Evolutionary conservation across 1,140 invertebrate species (phyloP).

Genomic region (Yoshiicerus persimilis): DNA sequence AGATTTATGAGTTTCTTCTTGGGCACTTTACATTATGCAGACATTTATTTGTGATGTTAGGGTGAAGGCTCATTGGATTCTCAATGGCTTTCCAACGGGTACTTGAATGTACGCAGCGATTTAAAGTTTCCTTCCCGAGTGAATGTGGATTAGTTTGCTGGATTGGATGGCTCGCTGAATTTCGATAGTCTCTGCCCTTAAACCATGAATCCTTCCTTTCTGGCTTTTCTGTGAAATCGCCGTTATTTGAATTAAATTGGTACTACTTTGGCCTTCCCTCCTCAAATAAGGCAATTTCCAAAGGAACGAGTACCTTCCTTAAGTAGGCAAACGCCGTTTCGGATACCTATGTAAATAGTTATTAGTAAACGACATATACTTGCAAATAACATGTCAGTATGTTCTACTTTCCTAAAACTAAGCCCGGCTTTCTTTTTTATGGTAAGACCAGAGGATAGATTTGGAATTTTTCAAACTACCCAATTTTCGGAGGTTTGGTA

Average conservation of each 20-base stretch:
- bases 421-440: not conserved
- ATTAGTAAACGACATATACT: not conserved
- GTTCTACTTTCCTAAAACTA: not conserved
- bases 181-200: not conserved
- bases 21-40: constrained; percentile 9
- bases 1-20: constrained; percentile 6
- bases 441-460: not conserved
- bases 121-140: not conserved
- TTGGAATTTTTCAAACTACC: not conserved
- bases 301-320: not conserved
- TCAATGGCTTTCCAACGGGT: not conserved
- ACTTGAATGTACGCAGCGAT: not conserved
- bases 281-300: not conserved
- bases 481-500: not conserved
- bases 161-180: not conserved
- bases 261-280: not conserved
- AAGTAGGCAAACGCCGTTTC: not conserved
- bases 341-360: not conserved
- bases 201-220: not conserved
- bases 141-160: not conserved
- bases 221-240: not conserved
- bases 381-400: not conserved
- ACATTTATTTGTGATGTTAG: constrained; percentile 15
- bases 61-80: constrained; percentile 2
- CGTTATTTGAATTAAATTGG: not conserved